Evolutionary conservation across 2,113 vertebrate genomes (phyloP), one percentile per base, ranked within the genome.

Genomic region (Riparia riparia): DNA sequence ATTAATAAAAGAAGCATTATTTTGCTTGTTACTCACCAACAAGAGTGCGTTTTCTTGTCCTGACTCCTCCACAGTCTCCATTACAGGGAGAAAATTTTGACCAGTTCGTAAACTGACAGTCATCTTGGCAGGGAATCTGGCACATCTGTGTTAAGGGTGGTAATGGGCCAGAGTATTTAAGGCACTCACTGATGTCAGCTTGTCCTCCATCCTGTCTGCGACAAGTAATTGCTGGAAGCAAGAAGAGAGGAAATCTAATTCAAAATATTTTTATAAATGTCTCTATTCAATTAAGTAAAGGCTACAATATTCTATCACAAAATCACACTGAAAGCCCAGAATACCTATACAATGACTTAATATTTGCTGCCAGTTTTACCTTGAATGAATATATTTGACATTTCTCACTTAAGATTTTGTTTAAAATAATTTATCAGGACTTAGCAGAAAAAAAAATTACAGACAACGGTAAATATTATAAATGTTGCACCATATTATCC

Each of bases 81-180:
- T 98, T 99, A 96, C 99, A 99, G 31, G 99, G 98, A 58, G 99
- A 99, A 98, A 99, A 99, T 96, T 99, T 99, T 95, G 99, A 99
- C 99, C 99, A 99, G 98, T 91, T 99, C 21, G 99, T 99, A 86
- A 99, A 98, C 94, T 99, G 99, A 97, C 99, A 99, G 96, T 99
- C 99, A 7, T 99, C 99, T 96, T 99, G 98, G 98, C 99, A 99
- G 76, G 99, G 99, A 60, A 99, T 98, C 96, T 99, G 99, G 97
- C 99, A 99, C 24, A 72, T 97, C 93, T 99, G 99, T 70, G 98
- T 99, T 97, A 99, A 98, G 47, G 98, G 56, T 53, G 99, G 99
- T 98, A 99, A 98, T 17, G 98, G 96, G 86, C 98, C 98, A 74
- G 98, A 98, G 47, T 98, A 97, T 91, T 96, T 98, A 96, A 99